These are phyloP conservation scores for Limnephilus marmoratus DNA, from an alignment of 2,888 invertebrate genomes.

Conservation along the genomic window DNA sequence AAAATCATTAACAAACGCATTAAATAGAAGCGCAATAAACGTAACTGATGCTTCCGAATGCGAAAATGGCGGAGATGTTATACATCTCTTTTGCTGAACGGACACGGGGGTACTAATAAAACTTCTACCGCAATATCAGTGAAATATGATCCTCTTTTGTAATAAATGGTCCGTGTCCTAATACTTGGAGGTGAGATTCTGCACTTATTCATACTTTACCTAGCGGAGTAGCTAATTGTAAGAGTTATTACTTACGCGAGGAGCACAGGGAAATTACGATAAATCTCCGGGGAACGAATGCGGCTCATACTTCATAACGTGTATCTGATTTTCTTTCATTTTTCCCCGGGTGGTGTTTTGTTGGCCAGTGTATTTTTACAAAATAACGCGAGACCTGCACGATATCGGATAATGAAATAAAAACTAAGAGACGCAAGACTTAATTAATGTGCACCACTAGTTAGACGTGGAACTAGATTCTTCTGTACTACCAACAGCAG, in stretches of 20 bases:
- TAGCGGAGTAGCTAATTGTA: slow-evolving; percentile 31
- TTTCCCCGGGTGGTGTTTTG: not conserved
- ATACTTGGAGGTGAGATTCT: slow-evolving; percentile 20
- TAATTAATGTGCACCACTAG: not conserved
- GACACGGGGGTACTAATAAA: slow-evolving; percentile 13
- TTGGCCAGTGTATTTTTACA: not conserved
- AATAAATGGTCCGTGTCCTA: slow-evolving; percentile 29
- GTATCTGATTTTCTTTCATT: not conserved
- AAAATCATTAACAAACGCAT: slow-evolving; percentile 18
- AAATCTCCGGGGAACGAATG: not conserved
- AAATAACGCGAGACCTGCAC: not conserved
- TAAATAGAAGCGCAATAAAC: not conserved
- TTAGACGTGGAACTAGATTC: not conserved
- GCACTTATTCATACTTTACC: not conserved
- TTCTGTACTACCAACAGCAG: not conserved
- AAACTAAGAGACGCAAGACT: not conserved
- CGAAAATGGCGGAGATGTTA: not conserved
- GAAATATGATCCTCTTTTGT: slow-evolving; percentile 22
- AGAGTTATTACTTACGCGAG: not conserved
- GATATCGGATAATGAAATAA: not conserved
- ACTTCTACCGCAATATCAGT: slow-evolving; percentile 28
- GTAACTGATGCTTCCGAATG: slow-evolving; percentile 16
- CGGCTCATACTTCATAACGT: not conserved
- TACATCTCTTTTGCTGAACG: not conserved
- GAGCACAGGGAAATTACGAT: not conserved